Percentiles rank a stretch among this genome's conserved stretches.
Conservation (phyloP, 2,888 invertebrate species). For the Creontiades dilutus region DNA sequence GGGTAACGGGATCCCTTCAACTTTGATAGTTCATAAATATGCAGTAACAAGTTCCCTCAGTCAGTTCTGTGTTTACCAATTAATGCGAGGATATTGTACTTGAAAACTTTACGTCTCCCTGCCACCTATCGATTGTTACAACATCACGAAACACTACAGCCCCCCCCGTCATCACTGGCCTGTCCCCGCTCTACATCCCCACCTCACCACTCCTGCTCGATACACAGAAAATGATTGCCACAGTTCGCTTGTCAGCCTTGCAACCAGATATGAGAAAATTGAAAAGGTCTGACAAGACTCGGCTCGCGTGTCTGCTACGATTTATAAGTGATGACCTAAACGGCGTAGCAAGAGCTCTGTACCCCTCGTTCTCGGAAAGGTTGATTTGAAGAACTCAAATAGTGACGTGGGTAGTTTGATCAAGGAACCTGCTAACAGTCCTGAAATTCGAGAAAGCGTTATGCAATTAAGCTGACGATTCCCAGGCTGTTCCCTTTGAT, state of each 20-base stretch:
- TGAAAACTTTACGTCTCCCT: neutral
- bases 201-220: neutral
- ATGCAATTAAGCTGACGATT: too few species aligned
- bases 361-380: neutral
- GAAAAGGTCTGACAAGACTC: conserved; percentile 51
- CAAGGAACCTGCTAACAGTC: too few species aligned
- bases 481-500: too few species aligned
- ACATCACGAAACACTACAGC: conserved; percentile 17
- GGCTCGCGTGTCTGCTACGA: conserved; percentile 34
- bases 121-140: conserved; percentile 25
- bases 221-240: conserved; percentile 13
- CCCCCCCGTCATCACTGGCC: too few species aligned
- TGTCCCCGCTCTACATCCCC: too few species aligned
- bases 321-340: conserved; percentile 56
- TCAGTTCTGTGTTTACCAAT: conserved; percentile 1
- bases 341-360: neutral
- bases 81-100: conserved; percentile 6
- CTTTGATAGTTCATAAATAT: conserved; percentile 31
- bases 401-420: too few species aligned
- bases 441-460: too few species aligned
- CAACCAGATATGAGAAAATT: conserved; percentile 43
- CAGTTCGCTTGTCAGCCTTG: conserved; percentile 11
- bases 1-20: neutral
- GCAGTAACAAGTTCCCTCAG: neutral
- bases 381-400: neutral